Conservation (phyloP, 2,888 invertebrate species). For the Venusia cambrica region DNA sequence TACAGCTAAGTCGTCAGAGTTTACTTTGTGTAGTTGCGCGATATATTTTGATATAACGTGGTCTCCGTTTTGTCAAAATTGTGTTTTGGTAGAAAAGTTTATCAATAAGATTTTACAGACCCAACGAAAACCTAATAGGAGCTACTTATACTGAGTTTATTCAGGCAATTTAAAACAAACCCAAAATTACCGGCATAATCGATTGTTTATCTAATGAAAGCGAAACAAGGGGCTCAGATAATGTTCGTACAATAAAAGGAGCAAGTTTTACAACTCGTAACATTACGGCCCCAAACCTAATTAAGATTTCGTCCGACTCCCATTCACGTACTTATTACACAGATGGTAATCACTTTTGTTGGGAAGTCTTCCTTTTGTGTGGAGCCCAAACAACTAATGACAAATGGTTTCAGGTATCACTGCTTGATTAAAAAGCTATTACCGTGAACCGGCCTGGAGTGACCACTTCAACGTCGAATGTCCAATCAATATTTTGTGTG, state of each 20-base stretch:
- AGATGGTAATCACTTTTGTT: conserved; percentile 50
- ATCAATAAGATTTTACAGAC: too few species aligned
- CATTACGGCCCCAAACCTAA: conserved; percentile 40
- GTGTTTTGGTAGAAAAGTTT: too few species aligned
- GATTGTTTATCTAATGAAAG: conserved; percentile 31
- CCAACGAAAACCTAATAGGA: too few species aligned
- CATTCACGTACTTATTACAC: conserved; percentile 52
- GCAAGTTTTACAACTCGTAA: conserved; percentile 39
- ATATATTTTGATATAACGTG: too few species aligned
- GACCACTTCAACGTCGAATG: conserved; percentile 10
- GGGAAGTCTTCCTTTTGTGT: conserved; percentile 47
- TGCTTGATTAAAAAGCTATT: conserved; percentile 36
- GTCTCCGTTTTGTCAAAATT: too few species aligned
- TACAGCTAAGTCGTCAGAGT: too few species aligned
- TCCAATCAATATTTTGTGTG: neutral
- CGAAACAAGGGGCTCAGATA: conserved; percentile 33
- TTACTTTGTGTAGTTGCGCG: too few species aligned
- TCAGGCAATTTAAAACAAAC: conserved; percentile 14
- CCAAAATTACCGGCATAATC: conserved; percentile 23
- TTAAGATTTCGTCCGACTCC: conserved; percentile 46
- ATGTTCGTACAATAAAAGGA: conserved; percentile 36
- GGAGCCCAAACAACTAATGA: conserved; percentile 44
- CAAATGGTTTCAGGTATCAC: conserved; percentile 42
- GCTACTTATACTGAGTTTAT: too few species aligned
- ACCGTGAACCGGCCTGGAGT: conserved; percentile 7